phyloP scores from a whole-genome alignment of 2,113 vertebrate genomes.

The Pipa parva region DNA sequence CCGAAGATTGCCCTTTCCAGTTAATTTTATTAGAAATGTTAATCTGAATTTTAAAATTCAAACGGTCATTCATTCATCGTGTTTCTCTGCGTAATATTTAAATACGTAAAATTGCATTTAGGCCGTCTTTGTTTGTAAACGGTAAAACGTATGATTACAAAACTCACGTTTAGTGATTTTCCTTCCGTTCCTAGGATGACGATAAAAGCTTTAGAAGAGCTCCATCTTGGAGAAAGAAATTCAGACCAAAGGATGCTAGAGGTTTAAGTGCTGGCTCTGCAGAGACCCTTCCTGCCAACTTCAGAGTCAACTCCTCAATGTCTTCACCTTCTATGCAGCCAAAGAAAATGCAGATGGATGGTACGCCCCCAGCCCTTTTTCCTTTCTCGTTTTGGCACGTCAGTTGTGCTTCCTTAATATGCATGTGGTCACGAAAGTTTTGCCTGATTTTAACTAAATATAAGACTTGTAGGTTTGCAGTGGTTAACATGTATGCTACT shows the following conservation, averaged over 20 bases:
- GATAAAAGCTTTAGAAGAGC: conserved; percentile 93
- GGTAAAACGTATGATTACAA: background rate
- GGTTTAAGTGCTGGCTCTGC: conserved; percentile 79
- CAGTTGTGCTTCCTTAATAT: background rate
- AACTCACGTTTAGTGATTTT: background rate
- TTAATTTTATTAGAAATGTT: no score
- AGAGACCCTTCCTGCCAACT: conserved; percentile 92
- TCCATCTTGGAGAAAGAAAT: conserved; percentile 96
- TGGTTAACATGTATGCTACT: no score
- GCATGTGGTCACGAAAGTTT: background rate
- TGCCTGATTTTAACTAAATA: background rate
- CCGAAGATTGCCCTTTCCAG: no score
- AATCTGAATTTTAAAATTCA: no score
- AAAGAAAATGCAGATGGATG: conserved; percentile 93
- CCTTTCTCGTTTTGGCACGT: background rate
- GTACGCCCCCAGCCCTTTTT: conserved; percentile 57
- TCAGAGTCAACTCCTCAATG: conserved; percentile 80
- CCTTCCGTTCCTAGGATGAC: conserved; percentile 71
- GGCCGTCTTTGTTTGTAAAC: background rate
- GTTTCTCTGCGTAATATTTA: no score
- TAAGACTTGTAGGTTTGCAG: no score
- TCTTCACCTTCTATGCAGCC: conserved; percentile 85
- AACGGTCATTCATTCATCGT: no score
- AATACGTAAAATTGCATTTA: background rate
- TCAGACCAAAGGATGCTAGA: conserved; percentile 90